These are phyloP conservation scores for Paramisgurnus dabryanus DNA, from an alignment of 2,113 vertebrate species.

Conservation along the genomic window DNA sequence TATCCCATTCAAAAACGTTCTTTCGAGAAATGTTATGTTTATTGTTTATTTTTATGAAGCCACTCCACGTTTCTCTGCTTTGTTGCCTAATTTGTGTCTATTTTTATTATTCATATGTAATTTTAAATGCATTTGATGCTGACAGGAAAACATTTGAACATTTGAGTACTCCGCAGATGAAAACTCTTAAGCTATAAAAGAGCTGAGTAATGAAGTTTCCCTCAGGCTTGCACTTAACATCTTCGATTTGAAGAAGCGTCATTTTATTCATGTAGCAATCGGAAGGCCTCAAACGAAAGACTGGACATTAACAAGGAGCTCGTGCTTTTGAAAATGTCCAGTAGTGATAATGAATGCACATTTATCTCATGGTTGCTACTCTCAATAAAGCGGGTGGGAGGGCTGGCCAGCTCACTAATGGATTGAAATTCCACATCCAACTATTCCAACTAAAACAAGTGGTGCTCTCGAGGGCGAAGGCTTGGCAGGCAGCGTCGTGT, in stretches of 20 bases:
- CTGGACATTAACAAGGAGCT: not conserved
- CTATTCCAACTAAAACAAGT: conserved; percentile 60
- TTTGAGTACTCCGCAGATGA: not conserved
- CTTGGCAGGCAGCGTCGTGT: conserved; percentile 31
- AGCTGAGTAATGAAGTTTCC: not conserved
- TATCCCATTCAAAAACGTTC: no score
- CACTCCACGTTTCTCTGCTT: no score
- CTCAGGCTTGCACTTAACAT: not conserved
- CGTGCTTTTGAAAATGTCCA: conserved; percentile 48
- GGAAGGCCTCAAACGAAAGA: not conserved
- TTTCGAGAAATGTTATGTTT: no score
- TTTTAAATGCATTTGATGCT: no score
- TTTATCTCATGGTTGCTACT: conserved; percentile 65
- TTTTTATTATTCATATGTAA: no score
- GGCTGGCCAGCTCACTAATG: conserved; percentile 65
- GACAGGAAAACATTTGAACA: not conserved
- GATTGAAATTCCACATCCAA: conserved; percentile 70
- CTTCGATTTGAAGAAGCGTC: not conserved
- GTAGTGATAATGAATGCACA: conserved; percentile 66
- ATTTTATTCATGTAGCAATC: conserved; percentile 13
- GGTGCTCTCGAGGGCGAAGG: not conserved
- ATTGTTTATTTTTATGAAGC: no score
- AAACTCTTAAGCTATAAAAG: not conserved
- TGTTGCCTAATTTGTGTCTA: no score
- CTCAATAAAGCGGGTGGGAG: conserved; percentile 57